A percentile compares a stretch with the other conserved stretches of the same genome.
These are phyloP conservation scores for Elegia similella DNA, from an alignment of 2,888 invertebrate genomes.

Conservation along the genomic window DNA sequence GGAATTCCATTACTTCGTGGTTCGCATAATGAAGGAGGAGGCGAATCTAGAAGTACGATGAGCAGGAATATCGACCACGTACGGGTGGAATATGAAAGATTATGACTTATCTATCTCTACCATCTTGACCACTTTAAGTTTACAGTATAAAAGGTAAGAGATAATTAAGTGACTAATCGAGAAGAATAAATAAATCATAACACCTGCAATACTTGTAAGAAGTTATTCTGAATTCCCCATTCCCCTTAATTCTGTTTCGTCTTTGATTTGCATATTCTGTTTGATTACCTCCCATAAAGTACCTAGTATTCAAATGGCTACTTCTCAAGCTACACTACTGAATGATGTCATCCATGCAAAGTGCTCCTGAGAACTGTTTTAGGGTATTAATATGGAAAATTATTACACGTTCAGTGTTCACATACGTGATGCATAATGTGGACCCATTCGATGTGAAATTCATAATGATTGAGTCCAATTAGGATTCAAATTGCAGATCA, in stretches of 20 bases:
- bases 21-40: too few species aligned
- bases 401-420: conserved; percentile 8
- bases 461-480: conserved; percentile 1
- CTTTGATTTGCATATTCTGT: not conserved
- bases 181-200: too few species aligned
- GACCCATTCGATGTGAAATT: not conserved
- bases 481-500: not conserved
- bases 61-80: too few species aligned
- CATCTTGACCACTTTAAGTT: too few species aligned
- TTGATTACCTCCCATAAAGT: not conserved
- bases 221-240: too few species aligned
- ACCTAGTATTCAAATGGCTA: not conserved
- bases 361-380: not conserved
- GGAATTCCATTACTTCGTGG: too few species aligned
- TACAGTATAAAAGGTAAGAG: too few species aligned
- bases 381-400: conserved; percentile 10
- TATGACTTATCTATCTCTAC: too few species aligned
- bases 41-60: too few species aligned
- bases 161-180: too few species aligned
- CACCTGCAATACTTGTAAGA: too few species aligned
- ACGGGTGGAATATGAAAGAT: too few species aligned
- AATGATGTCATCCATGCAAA: conserved; percentile 6
- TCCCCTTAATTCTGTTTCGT: not conserved
- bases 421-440: conserved; percentile 7
- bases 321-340: not conserved